Base-by-base conservation (phyloP, 2,113 vertebrate species). In the Anseranas semipalmata region DNA sequence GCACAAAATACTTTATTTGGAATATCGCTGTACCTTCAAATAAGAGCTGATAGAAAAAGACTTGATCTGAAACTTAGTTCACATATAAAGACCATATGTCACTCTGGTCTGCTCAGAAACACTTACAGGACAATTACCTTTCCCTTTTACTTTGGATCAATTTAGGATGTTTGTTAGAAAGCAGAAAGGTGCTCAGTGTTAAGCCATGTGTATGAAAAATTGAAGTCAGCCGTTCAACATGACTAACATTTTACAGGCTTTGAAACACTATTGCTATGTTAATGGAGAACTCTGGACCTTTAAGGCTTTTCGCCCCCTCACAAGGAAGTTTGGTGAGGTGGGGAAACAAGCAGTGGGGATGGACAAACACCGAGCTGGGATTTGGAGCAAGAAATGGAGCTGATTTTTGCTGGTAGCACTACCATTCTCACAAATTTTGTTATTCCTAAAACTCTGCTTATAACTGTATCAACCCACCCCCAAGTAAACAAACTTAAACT, bases 261-360 rank as follows among this genome's bases (percentile, higher is more conserved):
- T 27, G 68, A 86, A 80, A 22, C 56, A 56, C 88, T 2, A 8
- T 2, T 43, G 48, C 19, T 72, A 28, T 7, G 9, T 25, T 10
- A 76, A 79, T 30, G 22, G 1, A 88, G 39, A 86, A 37, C 30
- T 83, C 15, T 4, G 7, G 32, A 22, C 7, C 1, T 35, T 68
- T 17, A 72, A 5, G 6, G 6, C 22, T 13, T 70, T 53, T 1
- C 4, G 15, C 1, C 5, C 15, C 7, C 6, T 8, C 7, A 15
- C 14, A 41, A 30, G 37, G 3, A 65, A 52, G 6, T 3, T 18
- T 14, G 12, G 7, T 35, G 33, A 74, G 8, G 35, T 62, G 45
- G 22, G 4, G 17, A 27, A 81, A 80, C 2, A 28, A 16, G 13
- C 1, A 9, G 10, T 22, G 11, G 21, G 66, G 59, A 33, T 8